phyloP scores from a whole-genome alignment of 2,888 invertebrate species.

The Schizotus pectinicornis region DNA sequence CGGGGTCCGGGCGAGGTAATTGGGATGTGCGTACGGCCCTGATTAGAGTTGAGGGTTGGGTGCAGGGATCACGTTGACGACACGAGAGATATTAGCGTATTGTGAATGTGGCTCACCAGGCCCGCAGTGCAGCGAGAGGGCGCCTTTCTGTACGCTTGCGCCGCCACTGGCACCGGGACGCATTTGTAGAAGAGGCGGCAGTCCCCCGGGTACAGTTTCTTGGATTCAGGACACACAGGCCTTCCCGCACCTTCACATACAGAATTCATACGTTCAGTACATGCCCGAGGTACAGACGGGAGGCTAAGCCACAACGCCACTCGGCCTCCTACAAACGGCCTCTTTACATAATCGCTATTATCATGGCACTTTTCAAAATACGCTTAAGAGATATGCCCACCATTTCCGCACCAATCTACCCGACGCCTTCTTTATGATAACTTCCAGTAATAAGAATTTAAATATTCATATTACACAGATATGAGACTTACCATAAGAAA shows the following conservation, averaged over 20 bases:
- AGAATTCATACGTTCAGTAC: conserved; percentile 49
- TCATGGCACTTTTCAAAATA: conserved; percentile 26
- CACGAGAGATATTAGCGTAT: conserved; percentile 43
- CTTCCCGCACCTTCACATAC: conserved; percentile 47
- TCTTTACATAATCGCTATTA: conserved; percentile 32
- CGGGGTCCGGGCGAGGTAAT: conserved; percentile 16
- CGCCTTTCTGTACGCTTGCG: conserved; percentile 45
- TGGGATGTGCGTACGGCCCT: conserved; percentile 22
- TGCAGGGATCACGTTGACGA: conserved; percentile 20
- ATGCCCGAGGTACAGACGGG: conserved; percentile 35
- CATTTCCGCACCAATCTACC: conserved; percentile 6
- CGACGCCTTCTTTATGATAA: conserved; percentile 2
- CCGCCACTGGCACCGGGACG: conserved; percentile 41
- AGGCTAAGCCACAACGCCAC: conserved; percentile 9
- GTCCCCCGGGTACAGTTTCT: conserved; percentile 51
- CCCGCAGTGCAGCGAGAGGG: conserved; percentile 52
- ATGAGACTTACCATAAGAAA: too few species aligned
- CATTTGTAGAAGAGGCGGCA: conserved; percentile 49
- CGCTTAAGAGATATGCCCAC: conserved; percentile 24
- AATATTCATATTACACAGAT: conserved; percentile 15
- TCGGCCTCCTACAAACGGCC: conserved; percentile 9
- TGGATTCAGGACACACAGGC: conserved; percentile 49
- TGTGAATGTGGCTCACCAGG: conserved; percentile 48
- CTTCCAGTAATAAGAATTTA: conserved; percentile 20
- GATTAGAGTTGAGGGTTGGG: conserved; percentile 19